Base-by-base conservation (phyloP, 2,888 invertebrate genomes). In the Hemaris fuciformis region DNA sequence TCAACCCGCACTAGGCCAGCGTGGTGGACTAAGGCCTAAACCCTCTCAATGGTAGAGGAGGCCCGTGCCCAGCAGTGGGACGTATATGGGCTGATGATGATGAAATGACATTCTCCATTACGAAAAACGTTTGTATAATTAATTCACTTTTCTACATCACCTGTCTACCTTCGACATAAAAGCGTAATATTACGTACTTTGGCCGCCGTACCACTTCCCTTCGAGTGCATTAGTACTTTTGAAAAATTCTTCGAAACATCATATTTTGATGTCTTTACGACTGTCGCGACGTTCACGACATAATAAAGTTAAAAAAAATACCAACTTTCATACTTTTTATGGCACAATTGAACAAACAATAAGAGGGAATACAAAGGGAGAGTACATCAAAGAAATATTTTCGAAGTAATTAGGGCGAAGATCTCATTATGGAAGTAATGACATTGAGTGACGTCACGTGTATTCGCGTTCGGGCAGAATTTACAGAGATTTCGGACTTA, bases 351-450 rank as follows among this genome's bases (percentile, higher is more conserved):
- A 20, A 53, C 4, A 10, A 18, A 53, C 53, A 53, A 53, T 53
- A 31, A 31, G 31, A 13, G 22, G 13, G 22, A 27, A 38, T 38
- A 53, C 31, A 53, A 53, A 53, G 53, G 27, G 53, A 53, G 10
- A 10, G 22, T 4, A 53, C 18, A 31, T 53, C 53, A 53, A 53
- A 53, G 53, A 53, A 53, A 53, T 53, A 53, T 27, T 53, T 53
- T 63, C 59, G 18, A 48, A 66, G 68, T 63, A 75, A 73, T 72
- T 75, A 70, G 74, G 73, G 60, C 74, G 65, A 68, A 70, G 70
- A 73, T 67, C 73, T 67, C 53, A 53, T 53, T 57, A 31, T 57
- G 53, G 65, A 67, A 65, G 61, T 69, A 64, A 70, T 66, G 68
- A 59, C 60, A 60, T 60, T 53, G 22, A 53, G 53, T 27, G 53